Evolutionary conservation across 2,113 vertebrate species (phyloP).

Genomic region (Thamnophis sirtalis): DNA sequence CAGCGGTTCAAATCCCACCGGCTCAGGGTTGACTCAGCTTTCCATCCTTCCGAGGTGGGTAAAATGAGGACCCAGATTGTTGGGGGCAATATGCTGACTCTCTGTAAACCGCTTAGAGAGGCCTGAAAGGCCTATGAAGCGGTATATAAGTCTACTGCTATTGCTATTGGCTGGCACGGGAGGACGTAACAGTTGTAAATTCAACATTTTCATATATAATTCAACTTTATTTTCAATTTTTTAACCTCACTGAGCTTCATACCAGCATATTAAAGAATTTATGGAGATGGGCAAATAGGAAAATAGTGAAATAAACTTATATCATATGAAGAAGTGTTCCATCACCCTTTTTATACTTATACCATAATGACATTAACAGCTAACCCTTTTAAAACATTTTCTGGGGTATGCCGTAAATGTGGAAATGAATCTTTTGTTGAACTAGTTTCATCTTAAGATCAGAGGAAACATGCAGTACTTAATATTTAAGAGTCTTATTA

Average conservation of each 20-base stretch:
- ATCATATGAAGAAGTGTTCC: background rate
- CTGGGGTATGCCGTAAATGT: background rate
- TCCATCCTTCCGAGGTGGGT: too few species aligned
- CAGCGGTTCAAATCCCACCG: too few species aligned
- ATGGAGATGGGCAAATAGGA: background rate
- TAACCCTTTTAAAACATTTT: background rate
- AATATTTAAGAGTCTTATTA: background rate
- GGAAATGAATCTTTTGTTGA: background rate
- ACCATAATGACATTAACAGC: background rate
- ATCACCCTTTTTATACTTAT: background rate
- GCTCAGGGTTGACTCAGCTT: too few species aligned
- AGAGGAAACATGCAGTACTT: background rate
- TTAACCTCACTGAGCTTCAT: background rate
- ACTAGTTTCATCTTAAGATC: background rate
- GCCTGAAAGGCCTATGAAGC: too few species aligned
- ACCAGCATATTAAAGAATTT: background rate
- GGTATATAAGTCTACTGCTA: too few species aligned
- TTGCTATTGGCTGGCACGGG: too few species aligned
- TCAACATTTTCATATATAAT: background rate
- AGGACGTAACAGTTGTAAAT: too few species aligned
- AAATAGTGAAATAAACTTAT: background rate
- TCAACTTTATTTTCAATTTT: background rate
- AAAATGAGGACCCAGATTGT: too few species aligned
- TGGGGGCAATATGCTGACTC: too few species aligned
- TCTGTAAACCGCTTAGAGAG: too few species aligned